Percentiles rank a stretch among this genome's conserved stretches.
phyloP scores from a whole-genome alignment of 2,113 vertebrate genomes.

The Malurus elegans region DNA sequence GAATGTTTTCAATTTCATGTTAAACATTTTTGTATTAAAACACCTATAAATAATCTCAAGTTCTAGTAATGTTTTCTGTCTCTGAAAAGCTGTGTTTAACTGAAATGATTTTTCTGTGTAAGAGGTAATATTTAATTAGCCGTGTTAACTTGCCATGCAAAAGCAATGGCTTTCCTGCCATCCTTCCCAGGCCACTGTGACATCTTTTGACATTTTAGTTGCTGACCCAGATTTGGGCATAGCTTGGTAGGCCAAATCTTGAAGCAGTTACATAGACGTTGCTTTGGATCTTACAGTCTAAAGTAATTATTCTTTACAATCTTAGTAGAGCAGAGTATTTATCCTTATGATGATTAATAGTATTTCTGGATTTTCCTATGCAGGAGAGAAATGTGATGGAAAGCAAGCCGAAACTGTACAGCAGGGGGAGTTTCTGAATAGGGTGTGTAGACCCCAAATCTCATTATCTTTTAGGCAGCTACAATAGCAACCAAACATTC shows the following conservation, averaged over 20 bases:
- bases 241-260: background rate
- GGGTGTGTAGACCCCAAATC: background rate
- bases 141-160: background rate
- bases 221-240: background rate
- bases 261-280: background rate
- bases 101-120: background rate
- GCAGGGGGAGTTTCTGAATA: background rate
- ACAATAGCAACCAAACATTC: background rate
- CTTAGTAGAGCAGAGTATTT: background rate
- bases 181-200: background rate
- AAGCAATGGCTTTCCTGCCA: background rate
- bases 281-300: background rate
- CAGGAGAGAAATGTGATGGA: fast-evolving
- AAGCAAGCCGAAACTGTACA: background rate
- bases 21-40: background rate
- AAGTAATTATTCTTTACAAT: background rate
- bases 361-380: background rate
- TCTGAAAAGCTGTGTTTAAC: background rate
- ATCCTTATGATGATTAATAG: background rate
- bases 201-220: background rate
- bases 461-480: background rate
- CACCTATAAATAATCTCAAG: background rate
- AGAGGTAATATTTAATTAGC: background rate
- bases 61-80: background rate
- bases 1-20: background rate